A percentile compares a stretch with the other conserved stretches of the same genome.
These are phyloP conservation scores for Sorex maritimensis DNA, from an alignment of 2,797 vertebrate species.

Conservation along the genomic window DNA sequence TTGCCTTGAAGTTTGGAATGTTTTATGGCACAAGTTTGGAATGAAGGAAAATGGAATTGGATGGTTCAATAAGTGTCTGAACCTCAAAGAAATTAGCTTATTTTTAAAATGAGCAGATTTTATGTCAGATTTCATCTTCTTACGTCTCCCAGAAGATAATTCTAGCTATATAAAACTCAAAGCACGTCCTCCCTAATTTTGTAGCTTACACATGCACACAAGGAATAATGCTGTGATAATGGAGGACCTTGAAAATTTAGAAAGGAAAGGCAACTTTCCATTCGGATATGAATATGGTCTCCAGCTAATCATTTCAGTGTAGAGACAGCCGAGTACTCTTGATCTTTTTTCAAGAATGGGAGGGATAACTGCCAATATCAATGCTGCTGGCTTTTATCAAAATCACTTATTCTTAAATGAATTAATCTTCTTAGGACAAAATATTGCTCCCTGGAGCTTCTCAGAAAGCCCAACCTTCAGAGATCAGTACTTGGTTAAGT, in stretches of 20 bases:
- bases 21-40: constrained; percentile 65
- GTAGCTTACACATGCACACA: constrained; percentile 76
- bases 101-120: constrained; percentile 80
- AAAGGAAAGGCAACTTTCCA: constrained; percentile 88
- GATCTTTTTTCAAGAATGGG: constrained; percentile 84
- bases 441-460: constrained; percentile 83
- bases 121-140: constrained; percentile 82
- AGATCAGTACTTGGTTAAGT: constrained; percentile 84
- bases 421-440: constrained; percentile 88
- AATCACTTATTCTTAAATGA: constrained; percentile 88
- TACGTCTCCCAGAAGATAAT: constrained; percentile 77
- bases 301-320: constrained; percentile 85
- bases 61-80: constrained; percentile 75
- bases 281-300: constrained; percentile 88
- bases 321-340: constrained; percentile 80
- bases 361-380: constrained; percentile 84
- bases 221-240: constrained; percentile 84
- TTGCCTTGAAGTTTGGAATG: constrained; percentile 64
- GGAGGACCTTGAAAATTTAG: constrained; percentile 84
- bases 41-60: background rate
- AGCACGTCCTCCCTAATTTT: constrained; percentile 65
- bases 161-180: constrained; percentile 83
- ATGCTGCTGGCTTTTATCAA: constrained; percentile 85
- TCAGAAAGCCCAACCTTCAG: constrained; percentile 80
- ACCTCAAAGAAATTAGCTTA: constrained; percentile 77